Percentiles rank a stretch among this genome's conserved stretches.
Evolutionary conservation across 2,797 vertebrate species (phyloP).

Genomic region (Benthosema pterotum): DNA sequence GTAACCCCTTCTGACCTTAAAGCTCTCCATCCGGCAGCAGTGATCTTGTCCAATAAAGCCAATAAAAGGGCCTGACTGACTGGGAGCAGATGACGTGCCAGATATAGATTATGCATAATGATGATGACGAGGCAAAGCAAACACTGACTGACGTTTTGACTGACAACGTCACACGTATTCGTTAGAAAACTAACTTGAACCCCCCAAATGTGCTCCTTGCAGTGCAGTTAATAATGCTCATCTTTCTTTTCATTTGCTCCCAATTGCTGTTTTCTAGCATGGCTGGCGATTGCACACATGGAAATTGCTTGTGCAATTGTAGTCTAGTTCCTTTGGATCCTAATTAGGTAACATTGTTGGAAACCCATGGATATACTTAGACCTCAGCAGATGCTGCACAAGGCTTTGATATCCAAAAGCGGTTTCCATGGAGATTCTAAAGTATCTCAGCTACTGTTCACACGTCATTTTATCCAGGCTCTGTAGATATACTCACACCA

Average conservation of each 20-base stretch:
- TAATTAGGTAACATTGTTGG: constrained; percentile 80
- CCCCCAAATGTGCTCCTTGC: constrained; percentile 23
- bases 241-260: constrained; percentile 4
- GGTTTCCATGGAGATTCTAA: constrained; percentile 90
- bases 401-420: constrained; percentile 75
- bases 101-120: constrained; percentile 7
- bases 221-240: neutral
- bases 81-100: constrained; percentile 3
- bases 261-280: constrained; percentile 9
- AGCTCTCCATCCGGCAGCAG: neutral
- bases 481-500: constrained; percentile 12
- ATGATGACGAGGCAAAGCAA: constrained; percentile 15
- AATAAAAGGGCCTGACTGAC: constrained; percentile 10
- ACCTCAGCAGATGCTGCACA: constrained; percentile 71
- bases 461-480: constrained; percentile 27
- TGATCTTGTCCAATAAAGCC: constrained; percentile 15
- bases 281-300: constrained; percentile 55
- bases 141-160: neutral
- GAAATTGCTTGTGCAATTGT: constrained; percentile 61
- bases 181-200: constrained; percentile 2
- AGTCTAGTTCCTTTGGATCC: constrained; percentile 69
- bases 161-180: neutral
- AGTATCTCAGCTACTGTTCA: constrained; percentile 70
- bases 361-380: constrained; percentile 71
- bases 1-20: constrained; percentile 14